Base-by-base conservation (phyloP, 2,113 vertebrate genomes). In the Cricetomys ansorgei region DNA sequence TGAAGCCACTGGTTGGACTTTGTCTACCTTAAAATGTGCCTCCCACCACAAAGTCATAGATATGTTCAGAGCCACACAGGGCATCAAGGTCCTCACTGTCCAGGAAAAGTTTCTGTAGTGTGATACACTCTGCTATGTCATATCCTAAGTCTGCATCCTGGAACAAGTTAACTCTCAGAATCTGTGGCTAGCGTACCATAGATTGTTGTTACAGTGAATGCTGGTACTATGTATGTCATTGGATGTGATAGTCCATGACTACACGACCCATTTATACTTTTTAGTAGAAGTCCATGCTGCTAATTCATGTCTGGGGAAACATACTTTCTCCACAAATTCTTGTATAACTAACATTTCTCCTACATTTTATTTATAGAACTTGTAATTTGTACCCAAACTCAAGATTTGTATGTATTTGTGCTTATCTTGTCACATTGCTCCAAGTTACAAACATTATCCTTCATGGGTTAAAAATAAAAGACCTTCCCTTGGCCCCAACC, bases 311-410 rank as follows among this genome's bases (percentile, higher is more conserved):
- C 50, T 79, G 43, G 23, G 29, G 76, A 93, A 94, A 81, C 19
- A 75, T 43, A 59, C 81, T 25, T 87, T 89, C 69, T 55, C 65
- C 59, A 77, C 87, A 73, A 90, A 70, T 65, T 75, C 5, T 86
- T 91, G 1, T 80, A 76, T 85, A 94, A 12, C 29, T 94, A 96
- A 84, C 2, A 96, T 94, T 27, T 94, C 62, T 64, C 12, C 50
- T 85, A 87, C 43, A 45, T 92, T 97, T 40, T 65, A 73, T 87
- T 96, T 69, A 40, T 91, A 5, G 40, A 94, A 81, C 37, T 88
- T 94, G 8, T 64, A 77, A 95, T 92, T 89, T 80, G 69, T 88
- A 90, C 55, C 65, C 75, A 86, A 96, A 95, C 88, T 95, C 76
- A 95, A 23, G 88, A 67, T 89, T 83, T 87, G 3, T 91, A 43